phyloP scores from a whole-genome alignment of 2,797 vertebrate species.

The Bufotes viridis region DNA sequence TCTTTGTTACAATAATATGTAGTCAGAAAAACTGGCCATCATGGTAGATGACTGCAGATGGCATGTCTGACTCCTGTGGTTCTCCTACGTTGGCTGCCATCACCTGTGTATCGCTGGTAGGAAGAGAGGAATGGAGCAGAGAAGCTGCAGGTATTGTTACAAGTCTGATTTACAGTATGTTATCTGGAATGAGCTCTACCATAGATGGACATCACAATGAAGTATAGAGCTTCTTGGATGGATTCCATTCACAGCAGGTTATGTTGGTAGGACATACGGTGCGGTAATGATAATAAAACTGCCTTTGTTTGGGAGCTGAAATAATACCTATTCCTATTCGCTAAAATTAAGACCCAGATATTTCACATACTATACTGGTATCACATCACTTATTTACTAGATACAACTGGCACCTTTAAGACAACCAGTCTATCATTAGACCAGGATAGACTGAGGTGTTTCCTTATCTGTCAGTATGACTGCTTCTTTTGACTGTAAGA shows the following conservation, averaged over 20 bases:
- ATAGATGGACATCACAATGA: background rate
- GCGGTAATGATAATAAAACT: background rate
- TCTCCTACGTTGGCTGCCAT: background rate
- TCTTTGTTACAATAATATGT: background rate
- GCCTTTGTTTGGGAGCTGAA: background rate
- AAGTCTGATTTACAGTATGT: background rate
- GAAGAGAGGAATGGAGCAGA: background rate
- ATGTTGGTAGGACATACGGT: background rate
- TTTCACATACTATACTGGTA: background rate
- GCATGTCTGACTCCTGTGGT: background rate
- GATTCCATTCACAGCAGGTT: conserved; percentile 18
- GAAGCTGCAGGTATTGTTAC: background rate
- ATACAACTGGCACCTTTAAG: background rate
- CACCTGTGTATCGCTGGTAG: background rate
- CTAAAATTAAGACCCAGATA: background rate
- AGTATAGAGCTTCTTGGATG: background rate
- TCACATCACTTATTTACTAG: background rate
- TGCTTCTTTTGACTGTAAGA: background rate
- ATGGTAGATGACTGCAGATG: background rate
- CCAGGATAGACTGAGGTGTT: background rate
- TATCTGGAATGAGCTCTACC: background rate
- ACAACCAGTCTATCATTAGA: background rate
- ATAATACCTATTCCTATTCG: no score
- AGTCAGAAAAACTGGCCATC: no score
- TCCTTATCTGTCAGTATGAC: background rate